Conservation (phyloP, 2,113 vertebrate genomes). For the Plestiodon gilberti region DNA sequence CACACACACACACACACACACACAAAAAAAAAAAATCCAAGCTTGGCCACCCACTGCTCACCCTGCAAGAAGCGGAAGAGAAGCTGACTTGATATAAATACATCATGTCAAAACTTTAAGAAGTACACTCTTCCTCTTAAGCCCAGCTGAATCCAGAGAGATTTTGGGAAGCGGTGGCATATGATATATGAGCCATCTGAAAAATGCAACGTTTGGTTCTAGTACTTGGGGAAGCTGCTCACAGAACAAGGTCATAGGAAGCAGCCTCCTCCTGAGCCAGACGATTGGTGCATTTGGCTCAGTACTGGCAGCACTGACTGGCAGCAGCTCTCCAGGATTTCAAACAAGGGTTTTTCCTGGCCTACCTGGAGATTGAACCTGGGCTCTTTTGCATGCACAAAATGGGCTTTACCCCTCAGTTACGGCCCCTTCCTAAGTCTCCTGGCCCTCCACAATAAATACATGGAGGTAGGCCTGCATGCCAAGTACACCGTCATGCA, state of each 20-base stretch:
- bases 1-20: no score
- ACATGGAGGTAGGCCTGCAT: neutral
- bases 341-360: no score
- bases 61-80: neutral
- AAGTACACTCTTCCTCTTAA: neutral
- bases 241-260: no score
- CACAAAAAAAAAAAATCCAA: neutral
- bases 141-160: neutral
- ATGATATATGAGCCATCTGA: neutral
- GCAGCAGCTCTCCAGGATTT: no score
- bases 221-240: no score
- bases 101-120: neutral
- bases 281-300: no score
- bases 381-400: no score
- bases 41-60: neutral
- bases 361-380: no score
- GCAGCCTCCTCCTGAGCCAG: no score
- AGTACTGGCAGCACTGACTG: no score
- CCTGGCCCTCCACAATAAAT: neutral
- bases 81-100: neutral
- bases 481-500: accelerated
- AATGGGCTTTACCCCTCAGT: no score
- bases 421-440: no score
- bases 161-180: neutral
- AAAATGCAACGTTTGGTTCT: neutral